Conservation (phyloP, 2,113 vertebrate genomes). For the Oenanthe oenanthe region DNA sequence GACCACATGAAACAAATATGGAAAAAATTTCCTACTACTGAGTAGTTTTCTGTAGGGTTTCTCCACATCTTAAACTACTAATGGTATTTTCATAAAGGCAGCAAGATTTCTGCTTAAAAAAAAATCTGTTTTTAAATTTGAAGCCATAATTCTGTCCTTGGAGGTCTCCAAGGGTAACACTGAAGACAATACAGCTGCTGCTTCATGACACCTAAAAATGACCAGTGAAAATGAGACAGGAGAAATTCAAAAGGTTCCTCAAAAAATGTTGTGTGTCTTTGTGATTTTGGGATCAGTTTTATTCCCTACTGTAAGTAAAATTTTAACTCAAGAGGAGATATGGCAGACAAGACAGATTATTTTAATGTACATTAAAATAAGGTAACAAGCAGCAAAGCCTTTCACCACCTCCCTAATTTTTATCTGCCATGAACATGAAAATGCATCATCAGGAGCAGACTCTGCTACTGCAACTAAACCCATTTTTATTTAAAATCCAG, state of each 20-base stretch:
- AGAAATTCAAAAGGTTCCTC: background rate
- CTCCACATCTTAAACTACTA: background rate
- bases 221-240: background rate
- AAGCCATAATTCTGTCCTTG: background rate
- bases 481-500: background rate
- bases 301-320: background rate
- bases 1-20: background rate
- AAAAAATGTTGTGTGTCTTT: background rate
- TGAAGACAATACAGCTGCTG: background rate
- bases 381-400: background rate
- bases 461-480: background rate
- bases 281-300: background rate
- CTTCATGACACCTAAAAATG: background rate
- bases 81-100: background rate
- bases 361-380: background rate
- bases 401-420: background rate
- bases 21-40: background rate
- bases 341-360: background rate
- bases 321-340: background rate
- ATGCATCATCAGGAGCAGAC: background rate
- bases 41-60: background rate
- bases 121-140: background rate
- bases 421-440: background rate
- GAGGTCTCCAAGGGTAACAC: background rate
- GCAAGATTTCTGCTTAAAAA: background rate